These are phyloP conservation scores for Cephalopachus bancanus DNA, from an alignment of 2,797 vertebrate species.

Conservation along the genomic window DNA sequence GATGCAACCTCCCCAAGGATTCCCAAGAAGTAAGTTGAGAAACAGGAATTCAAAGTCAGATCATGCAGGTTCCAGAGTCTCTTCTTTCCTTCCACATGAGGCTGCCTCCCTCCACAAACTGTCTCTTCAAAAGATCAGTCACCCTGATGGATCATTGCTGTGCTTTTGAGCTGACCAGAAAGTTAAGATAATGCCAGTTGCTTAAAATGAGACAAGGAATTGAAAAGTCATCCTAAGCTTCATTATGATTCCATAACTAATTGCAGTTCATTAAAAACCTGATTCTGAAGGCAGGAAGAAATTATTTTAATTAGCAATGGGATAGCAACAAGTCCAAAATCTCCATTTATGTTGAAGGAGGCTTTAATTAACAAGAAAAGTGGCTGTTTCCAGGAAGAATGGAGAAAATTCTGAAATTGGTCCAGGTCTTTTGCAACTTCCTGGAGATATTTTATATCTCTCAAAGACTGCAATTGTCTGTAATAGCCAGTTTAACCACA, in stretches of 20 bases:
- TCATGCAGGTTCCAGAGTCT: neutral
- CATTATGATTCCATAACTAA: constrained; percentile 65
- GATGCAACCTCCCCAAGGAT: neutral
- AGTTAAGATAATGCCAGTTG: constrained; percentile 35
- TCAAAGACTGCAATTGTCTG: neutral
- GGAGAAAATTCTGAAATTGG: neutral
- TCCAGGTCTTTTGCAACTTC: neutral
- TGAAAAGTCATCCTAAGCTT: constrained; percentile 55
- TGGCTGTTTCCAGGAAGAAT: neutral
- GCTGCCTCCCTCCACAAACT: neutral
- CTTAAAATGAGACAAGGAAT: constrained; percentile 55
- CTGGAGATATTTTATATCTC: neutral
- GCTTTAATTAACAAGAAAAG: constrained; percentile 62
- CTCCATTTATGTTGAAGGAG: constrained; percentile 29
- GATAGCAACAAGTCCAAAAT: constrained; percentile 55
- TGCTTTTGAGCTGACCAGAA: constrained; percentile 27
- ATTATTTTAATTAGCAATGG: constrained; percentile 71
- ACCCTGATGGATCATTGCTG: neutral
- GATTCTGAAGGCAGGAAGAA: constrained; percentile 64
- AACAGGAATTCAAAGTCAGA: neutral
- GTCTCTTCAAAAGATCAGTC: neutral
- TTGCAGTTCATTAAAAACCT: constrained; percentile 70
- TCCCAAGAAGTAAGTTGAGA: neutral
- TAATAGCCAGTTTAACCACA: neutral
- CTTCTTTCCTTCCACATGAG: neutral